Base-by-base conservation (phyloP, 2,888 invertebrate species). In the Metacarcinus magister region DNA sequence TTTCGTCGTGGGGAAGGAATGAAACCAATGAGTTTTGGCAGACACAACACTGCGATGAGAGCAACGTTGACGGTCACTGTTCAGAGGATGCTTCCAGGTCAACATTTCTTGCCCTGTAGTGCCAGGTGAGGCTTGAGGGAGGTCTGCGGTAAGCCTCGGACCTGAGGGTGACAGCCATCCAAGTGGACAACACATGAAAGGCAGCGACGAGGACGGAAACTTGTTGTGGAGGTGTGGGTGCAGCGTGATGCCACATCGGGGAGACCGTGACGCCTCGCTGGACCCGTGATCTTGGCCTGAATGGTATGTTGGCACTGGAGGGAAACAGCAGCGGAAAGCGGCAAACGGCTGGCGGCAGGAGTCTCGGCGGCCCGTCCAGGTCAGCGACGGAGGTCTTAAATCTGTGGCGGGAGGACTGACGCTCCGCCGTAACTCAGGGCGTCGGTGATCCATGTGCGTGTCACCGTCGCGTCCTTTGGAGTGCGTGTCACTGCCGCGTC, bases 401-500 rank as follows among this genome's bases (percentile, higher is more conserved):
- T 90, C 87, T 90, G 43, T 28, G 28, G 46, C 87, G 32, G 48
- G 13, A 46, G 32, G 82, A 48, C 46, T 82, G 94, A 93, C 93
- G 54, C 46, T n/a, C 54, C 92, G 75, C 44, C 95, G 91, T 95
- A 95, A 95, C 95, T 95, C 92, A 95, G n/a, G n/a, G 28, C 75
- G 91, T 28, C 94, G 92, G 89, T 75, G 92, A 67, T 92, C 91
- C 91, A 54, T 39, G 54, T 92, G 91, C 95, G 92, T 95, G 95
- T 95, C 95, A 67, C 95, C 90, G 67, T 92, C 67, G 44, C 92
- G 95, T 95, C 95, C 95, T 43, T 92, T 67, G 46, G 92, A 32
- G 92, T 92, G 89, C 95, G 95, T 95, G 95, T 95, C 92, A 67
- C 67, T 67, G 75, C 60, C n/a, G 95, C 95, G 95, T 95, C 92